phyloP scores from a whole-genome alignment of 2,888 invertebrate genomes.

The Dione juno region DNA sequence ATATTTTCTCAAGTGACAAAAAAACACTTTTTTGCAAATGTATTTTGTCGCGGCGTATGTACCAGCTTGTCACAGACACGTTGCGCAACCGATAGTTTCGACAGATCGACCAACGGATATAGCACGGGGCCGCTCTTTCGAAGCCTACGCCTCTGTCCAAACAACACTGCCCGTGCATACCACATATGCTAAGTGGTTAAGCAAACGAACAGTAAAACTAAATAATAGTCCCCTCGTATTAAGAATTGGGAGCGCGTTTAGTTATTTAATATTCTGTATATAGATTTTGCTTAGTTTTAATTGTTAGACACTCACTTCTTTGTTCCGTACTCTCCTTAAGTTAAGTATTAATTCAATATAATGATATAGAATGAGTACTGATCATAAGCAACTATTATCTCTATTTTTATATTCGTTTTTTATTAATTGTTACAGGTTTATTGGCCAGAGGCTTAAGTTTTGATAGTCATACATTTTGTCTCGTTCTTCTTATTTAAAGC shows the following conservation, averaged over 20 bases:
- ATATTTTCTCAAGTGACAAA: too few species aligned
- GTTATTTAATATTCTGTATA: conserved; percentile 40
- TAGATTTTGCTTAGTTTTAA: conserved; percentile 39
- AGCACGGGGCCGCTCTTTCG: conserved; percentile 79
- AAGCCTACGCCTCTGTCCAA: conserved; percentile 73
- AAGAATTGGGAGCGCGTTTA: conserved; percentile 57
- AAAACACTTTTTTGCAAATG: conserved; percentile 22
- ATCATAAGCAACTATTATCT: too few species aligned
- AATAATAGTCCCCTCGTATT: conserved; percentile 59
- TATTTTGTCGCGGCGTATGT: conserved; percentile 18
- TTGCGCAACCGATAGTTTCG: conserved; percentile 76
- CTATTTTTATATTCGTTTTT: not conserved
- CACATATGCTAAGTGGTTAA: conserved; percentile 68
- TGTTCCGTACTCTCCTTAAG: too few species aligned
- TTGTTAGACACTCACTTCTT: too few species aligned
- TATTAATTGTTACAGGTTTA: conserved; percentile 20
- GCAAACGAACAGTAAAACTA: conserved; percentile 62
- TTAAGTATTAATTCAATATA: too few species aligned
- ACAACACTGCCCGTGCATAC: conserved; percentile 63
- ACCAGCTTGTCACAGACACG: conserved; percentile 58
- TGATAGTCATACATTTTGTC: not conserved
- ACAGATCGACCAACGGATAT: conserved; percentile 72
- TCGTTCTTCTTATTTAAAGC: not conserved
- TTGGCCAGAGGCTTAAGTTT: not conserved
- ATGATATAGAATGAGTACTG: too few species aligned